Evolutionary conservation across 37 sponge, comb jelly and placozoan genomes (phyloP).

Genomic region (Oopsacas minuta): DNA sequence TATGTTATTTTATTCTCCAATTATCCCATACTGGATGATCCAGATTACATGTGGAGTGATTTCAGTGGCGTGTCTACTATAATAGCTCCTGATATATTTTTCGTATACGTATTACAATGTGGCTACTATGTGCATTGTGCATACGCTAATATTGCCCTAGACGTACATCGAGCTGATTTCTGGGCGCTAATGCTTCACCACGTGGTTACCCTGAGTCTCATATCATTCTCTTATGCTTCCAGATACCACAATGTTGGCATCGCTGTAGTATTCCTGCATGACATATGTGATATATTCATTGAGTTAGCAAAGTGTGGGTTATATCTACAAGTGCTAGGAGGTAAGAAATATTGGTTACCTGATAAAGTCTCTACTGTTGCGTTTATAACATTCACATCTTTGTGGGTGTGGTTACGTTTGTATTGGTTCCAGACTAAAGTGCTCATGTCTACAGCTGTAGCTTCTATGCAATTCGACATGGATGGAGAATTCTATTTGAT

Average conservation of each 20-base stretch:
- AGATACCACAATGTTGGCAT: slow-evolving; percentile 63
- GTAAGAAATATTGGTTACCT: slow-evolving; percentile 1
- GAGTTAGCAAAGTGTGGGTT: slow-evolving; percentile 45
- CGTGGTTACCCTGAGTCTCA: slow-evolving; percentile 37
- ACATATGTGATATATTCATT: slow-evolving; percentile 53
- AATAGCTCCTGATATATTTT: not conserved
- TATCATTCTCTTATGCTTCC: slow-evolving; percentile 26
- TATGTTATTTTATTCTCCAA: not conserved
- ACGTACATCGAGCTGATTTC: slow-evolving; percentile 34
- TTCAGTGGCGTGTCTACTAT: not conserved
- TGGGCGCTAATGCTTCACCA: slow-evolving; percentile 60
- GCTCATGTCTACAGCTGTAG: slow-evolving; percentile 41
- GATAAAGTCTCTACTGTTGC: slow-evolving; percentile 29
- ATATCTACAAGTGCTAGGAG: slow-evolving; percentile 45
- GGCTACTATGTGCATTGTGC: not conserved
- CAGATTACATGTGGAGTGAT: not conserved
- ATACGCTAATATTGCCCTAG: not conserved
- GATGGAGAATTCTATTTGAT: slow-evolving; percentile 47
- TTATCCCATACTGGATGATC: not conserved
- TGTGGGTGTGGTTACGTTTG: slow-evolving; percentile 52
- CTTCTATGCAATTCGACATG: slow-evolving; percentile 26
- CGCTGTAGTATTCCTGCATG: slow-evolving; percentile 47
- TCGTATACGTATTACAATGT: not conserved
- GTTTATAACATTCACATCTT: slow-evolving; percentile 48
- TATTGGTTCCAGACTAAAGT: slow-evolving; percentile 74